Evolutionary conservation across 2,113 vertebrate species (phyloP).

Genomic region (Pollimyrus isidori): DNA sequence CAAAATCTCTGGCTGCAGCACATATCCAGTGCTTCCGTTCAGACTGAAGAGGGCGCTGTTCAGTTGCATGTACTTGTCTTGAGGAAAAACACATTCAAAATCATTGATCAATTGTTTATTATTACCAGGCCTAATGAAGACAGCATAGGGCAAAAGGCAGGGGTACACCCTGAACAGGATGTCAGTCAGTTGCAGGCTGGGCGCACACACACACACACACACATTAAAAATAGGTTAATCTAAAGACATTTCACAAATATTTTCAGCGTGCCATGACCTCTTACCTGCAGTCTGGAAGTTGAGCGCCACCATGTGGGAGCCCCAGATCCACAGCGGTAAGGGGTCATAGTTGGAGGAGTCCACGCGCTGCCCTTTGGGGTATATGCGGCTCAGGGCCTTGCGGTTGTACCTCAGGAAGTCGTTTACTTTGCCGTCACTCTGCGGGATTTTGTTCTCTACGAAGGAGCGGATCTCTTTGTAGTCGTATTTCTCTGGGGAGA

Average conservation of each 20-base stretch:
- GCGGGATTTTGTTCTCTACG: constrained; percentile 81
- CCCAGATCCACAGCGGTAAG: constrained; percentile 80
- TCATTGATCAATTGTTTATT: background rate
- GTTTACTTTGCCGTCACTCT: constrained; percentile 59
- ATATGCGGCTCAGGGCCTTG: constrained; percentile 82
- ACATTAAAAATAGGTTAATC: background rate
- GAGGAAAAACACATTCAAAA: constrained; percentile 26
- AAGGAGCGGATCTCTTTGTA: constrained; percentile 93
- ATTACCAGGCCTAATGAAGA: background rate
- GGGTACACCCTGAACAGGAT: background rate
- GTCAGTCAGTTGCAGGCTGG: background rate
- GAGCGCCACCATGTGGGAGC: constrained; percentile 92
- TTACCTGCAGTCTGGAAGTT: constrained; percentile 94
- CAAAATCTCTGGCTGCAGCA: constrained; percentile 90
- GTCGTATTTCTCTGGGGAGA: constrained; percentile 64
- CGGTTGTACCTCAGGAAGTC: constrained; percentile 82
- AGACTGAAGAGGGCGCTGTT: constrained; percentile 84
- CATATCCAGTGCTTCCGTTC: constrained; percentile 79
- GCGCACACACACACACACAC: background rate
- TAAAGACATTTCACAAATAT: background rate
- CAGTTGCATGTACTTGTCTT: constrained; percentile 89
- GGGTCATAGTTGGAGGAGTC: constrained; percentile 98
- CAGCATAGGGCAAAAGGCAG: background rate
- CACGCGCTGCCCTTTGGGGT: constrained; percentile 88
- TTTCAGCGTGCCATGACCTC: background rate